Conservation (phyloP, 92 coral and sea anemone species). For the Phenganax stokvisi region DNA sequence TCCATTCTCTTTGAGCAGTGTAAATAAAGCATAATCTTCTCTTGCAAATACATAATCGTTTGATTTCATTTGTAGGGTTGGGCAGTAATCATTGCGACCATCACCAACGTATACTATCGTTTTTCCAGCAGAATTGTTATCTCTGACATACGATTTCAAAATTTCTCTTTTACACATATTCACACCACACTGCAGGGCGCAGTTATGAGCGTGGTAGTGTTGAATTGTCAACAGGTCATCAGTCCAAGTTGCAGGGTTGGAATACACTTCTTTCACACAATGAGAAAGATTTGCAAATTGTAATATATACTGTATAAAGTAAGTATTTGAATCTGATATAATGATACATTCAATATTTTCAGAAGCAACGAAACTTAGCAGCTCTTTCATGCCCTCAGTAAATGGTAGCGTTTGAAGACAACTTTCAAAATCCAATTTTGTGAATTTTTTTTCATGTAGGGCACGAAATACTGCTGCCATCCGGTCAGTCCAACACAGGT, state of each 20-base stretch:
- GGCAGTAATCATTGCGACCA: conserved; percentile 85
- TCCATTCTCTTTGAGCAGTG: conserved; percentile 39
- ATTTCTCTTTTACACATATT: conserved; percentile 83
- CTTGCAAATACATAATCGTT: conserved; percentile 66
- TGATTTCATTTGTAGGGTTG: conserved; percentile 52
- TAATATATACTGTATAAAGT: conserved; percentile 73
- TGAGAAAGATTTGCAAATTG: conserved; percentile 51
- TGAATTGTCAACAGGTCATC: conserved; percentile 57
- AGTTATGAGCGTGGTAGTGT: conserved; percentile 62
- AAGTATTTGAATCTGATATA: conserved; percentile 90
- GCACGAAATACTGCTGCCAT: conserved; percentile 65
- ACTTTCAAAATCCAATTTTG: conserved; percentile 54
- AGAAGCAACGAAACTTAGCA: conserved; percentile 51
- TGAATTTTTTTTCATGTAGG: conserved; percentile 56
- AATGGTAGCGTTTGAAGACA: conserved; percentile 77
- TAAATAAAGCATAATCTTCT: conserved; percentile 61
- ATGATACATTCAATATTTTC: conserved; percentile 57
- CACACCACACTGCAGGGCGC: conserved; percentile 55
- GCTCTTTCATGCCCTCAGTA: conserved; percentile 87
- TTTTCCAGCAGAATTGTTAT: conserved; percentile 23
- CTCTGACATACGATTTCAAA: conserved; percentile 48
- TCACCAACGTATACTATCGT: conserved; percentile 78
- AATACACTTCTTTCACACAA: conserved; percentile 53
- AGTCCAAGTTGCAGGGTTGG: conserved; percentile 89
- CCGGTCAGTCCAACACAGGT: conserved; percentile 86